Percentiles rank a stretch among this genome's conserved stretches.
phyloP scores from a whole-genome alignment of 2,888 invertebrate species.

The Orthosia gothica region DNA sequence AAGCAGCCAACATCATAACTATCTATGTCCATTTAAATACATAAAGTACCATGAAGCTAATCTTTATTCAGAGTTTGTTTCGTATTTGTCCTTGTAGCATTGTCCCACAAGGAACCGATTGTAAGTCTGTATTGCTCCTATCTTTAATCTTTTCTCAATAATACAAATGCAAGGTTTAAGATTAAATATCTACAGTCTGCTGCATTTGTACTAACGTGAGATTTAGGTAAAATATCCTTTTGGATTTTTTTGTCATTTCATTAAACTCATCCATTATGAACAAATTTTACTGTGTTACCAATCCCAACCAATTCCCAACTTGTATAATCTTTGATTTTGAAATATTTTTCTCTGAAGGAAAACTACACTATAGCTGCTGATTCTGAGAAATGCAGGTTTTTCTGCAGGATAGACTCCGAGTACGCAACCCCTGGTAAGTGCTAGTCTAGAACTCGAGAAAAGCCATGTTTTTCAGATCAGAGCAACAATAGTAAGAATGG shows the following conservation, averaged over 20 bases:
- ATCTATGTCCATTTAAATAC: conserved; percentile 33
- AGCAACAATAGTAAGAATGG: too few species aligned
- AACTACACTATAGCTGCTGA: not conserved
- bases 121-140: conserved; percentile 19
- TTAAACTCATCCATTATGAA: not conserved
- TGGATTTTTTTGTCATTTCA: too few species aligned
- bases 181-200: not conserved
- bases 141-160: conserved; percentile 8
- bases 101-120: conserved; percentile 23
- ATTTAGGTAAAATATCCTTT: not conserved
- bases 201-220: not conserved
- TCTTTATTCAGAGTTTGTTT: conserved; percentile 43
- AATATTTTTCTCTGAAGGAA: not conserved
- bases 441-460: not conserved
- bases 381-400: too few species aligned
- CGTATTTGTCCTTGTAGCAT: conserved; percentile 21
- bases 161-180: not conserved
- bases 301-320: not conserved
- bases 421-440: too few species aligned
- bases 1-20: conserved; percentile 12
- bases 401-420: too few species aligned
- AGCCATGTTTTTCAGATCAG: not conserved
- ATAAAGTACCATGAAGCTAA: conserved; percentile 23
- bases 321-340: not conserved
- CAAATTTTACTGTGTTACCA: not conserved